Conservation (phyloP, 1,140 invertebrate species). For the Octopus bimaculoides region DNA sequence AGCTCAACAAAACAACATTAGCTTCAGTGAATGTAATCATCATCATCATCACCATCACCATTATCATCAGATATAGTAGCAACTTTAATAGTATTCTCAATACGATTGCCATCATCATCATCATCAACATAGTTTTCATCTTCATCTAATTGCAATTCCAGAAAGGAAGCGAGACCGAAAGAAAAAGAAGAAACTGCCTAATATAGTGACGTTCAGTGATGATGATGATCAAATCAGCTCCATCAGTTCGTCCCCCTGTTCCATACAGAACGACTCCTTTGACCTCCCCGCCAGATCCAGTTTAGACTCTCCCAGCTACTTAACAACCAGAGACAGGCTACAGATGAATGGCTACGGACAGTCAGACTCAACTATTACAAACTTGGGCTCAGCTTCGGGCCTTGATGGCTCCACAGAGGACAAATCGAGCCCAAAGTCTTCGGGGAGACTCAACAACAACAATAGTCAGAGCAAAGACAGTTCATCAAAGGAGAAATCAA, state of each 20-base stretch:
- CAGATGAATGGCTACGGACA: background rate
- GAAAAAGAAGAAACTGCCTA: constrained; percentile 63
- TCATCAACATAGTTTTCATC: no score
- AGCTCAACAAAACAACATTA: no score
- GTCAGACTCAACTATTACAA: background rate
- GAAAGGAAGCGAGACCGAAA: constrained; percentile 58
- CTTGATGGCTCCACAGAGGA: no score
- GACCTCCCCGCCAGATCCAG: background rate
- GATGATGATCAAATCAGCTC: constrained; percentile 43
- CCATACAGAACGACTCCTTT: background rate
- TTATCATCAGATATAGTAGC: background rate
- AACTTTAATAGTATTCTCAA: background rate
- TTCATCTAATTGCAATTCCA: constrained; percentile 18
- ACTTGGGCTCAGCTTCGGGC: background rate
- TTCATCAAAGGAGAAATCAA: no score
- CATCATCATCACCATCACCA: no score
- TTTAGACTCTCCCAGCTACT: background rate
- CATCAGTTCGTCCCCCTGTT: constrained; percentile 8
- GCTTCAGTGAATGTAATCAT: no score
- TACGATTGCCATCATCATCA: no score
- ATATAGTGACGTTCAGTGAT: constrained; percentile 69
- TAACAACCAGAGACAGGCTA: background rate
- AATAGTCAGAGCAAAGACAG: no score
- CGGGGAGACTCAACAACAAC: no score
- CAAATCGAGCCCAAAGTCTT: no score